Evolutionary conservation across 2,888 invertebrate genomes (phyloP).

Genomic region (Pristionchus entomophagus): DNA sequence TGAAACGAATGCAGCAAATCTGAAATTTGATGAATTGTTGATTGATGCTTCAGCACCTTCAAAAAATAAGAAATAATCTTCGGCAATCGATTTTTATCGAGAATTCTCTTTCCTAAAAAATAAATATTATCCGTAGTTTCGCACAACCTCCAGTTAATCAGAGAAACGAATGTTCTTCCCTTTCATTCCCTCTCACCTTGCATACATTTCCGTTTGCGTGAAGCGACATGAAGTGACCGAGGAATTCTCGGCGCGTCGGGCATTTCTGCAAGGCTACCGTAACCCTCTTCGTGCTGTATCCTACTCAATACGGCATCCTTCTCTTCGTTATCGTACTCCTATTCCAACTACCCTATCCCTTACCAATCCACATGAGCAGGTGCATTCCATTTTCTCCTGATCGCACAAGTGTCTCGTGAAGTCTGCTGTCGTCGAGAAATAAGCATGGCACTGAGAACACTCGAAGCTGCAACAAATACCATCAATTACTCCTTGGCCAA

Average conservation of each 20-base stretch:
- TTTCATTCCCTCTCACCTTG: not conserved
- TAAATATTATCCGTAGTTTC: too few species aligned
- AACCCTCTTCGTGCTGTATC: not conserved
- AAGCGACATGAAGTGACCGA: not conserved
- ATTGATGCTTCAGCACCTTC: not conserved
- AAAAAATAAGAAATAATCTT: not conserved
- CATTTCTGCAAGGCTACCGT: constrained; percentile 21
- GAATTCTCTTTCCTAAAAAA: not conserved
- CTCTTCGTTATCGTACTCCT: too few species aligned
- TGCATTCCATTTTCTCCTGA: not conserved
- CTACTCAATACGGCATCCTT: too few species aligned
- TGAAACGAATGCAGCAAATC: not conserved
- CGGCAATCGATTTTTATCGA: not conserved
- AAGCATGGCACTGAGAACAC: not conserved
- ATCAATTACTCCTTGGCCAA: not conserved
- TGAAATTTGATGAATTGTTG: not conserved
- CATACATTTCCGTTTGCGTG: not conserved
- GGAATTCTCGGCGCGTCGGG: not conserved
- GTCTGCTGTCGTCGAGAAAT: not conserved
- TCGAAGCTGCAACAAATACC: constrained; percentile 30
- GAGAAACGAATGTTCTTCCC: not conserved
- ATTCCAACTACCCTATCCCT: too few species aligned
- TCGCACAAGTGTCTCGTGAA: not conserved
- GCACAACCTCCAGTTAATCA: not conserved
- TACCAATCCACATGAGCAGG: not conserved